Conservation (phyloP, 2,888 invertebrate species). For the Cantharis rufa region DNA sequence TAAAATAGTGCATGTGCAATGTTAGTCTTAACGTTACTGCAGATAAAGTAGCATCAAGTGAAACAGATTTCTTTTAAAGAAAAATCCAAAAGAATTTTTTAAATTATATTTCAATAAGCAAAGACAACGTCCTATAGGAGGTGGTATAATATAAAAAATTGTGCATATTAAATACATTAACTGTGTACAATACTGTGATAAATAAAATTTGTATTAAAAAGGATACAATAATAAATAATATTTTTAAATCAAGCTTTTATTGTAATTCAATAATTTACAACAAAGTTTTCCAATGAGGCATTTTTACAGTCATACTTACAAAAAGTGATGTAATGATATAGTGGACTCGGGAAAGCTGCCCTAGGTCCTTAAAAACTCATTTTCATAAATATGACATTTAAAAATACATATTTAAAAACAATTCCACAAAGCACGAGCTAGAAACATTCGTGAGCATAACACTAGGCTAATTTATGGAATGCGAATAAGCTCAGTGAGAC, state of each 20-base stretch:
- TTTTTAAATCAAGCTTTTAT: slow-evolving; percentile 37
- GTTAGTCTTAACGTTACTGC: not conserved
- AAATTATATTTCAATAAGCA: not conserved
- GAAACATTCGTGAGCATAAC: slow-evolving; percentile 37
- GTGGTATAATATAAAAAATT: not conserved
- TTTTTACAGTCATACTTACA: slow-evolving; percentile 20
- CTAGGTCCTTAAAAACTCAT: not conserved
- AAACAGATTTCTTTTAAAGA: not conserved
- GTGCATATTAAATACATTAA: not conserved
- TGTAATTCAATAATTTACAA: slow-evolving; percentile 41
- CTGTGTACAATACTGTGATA: not conserved
- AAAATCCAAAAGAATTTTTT: not conserved
- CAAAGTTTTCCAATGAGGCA: slow-evolving; percentile 26
- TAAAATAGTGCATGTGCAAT: not conserved
- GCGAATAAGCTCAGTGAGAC: slow-evolving; percentile 38
- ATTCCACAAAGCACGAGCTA: slow-evolving; percentile 32
- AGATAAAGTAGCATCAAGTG: not conserved
- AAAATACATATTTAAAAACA: slow-evolving; percentile 23
- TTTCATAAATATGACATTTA: not conserved
- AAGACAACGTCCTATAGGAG: not conserved
- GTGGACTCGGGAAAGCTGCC: not conserved
- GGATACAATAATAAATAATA: not conserved
- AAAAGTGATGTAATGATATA: slow-evolving; percentile 5
- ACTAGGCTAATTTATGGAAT: slow-evolving; percentile 35
- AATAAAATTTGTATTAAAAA: not conserved